Conservation (phyloP, 2,797 vertebrate genomes). For the Rhinophrynus dorsalis region DNA sequence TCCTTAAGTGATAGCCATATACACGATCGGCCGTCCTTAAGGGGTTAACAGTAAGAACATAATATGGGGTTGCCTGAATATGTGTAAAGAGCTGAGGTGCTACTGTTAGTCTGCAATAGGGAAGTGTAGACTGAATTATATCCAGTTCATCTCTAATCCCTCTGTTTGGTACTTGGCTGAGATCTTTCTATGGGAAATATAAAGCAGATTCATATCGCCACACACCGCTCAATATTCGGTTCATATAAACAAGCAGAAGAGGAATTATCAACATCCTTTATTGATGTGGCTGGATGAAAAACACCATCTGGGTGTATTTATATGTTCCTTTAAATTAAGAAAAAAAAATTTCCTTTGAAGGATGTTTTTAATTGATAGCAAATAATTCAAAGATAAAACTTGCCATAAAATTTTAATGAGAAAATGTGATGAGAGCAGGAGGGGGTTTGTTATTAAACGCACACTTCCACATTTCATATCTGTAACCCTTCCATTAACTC, state of each 20-base stretch:
- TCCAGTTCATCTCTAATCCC: neutral
- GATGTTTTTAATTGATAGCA: conserved; percentile 20
- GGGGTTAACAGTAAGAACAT: too few relatives aligned
- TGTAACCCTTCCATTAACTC: too few relatives aligned
- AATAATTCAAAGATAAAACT: conserved; percentile 38
- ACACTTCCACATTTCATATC: neutral
- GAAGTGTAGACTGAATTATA: neutral
- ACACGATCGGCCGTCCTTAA: too few relatives aligned
- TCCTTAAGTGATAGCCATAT: too few relatives aligned
- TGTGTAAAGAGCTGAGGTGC: too few relatives aligned
- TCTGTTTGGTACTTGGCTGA: neutral
- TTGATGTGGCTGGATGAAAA: neutral
- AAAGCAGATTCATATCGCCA: neutral
- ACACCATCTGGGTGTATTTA: conserved; percentile 37
- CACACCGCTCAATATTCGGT: neutral
- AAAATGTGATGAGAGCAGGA: neutral
- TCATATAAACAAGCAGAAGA: neutral
- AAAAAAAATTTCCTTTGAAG: neutral
- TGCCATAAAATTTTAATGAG: conserved; percentile 45
- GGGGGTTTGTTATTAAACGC: neutral
- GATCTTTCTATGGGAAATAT: neutral
- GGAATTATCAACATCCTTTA: conserved; percentile 23
- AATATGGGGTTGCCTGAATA: too few relatives aligned
- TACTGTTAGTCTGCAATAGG: too few relatives aligned
- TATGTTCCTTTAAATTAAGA: neutral